Conservation (phyloP, 2,113 vertebrate genomes). For the Corythornis cristatus region DNA sequence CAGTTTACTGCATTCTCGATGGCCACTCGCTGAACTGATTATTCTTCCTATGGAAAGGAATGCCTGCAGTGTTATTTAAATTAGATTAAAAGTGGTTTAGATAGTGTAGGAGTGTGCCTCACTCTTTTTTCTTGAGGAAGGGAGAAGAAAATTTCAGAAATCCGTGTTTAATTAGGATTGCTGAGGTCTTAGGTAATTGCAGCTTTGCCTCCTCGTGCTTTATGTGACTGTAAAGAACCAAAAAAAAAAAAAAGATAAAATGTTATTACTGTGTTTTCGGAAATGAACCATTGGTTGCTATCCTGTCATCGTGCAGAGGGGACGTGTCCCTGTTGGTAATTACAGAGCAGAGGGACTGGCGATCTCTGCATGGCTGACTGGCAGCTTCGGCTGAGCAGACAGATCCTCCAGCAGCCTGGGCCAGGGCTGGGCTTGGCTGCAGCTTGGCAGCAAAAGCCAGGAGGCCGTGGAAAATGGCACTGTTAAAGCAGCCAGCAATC, state of each 20-base stretch:
- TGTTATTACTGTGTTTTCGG: neutral
- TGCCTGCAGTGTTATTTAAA: neutral
- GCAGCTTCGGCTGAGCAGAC: neutral
- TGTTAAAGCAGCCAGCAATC: conserved; percentile 29
- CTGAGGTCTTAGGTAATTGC: neutral
- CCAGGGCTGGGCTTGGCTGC: neutral
- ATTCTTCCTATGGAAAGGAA: neutral
- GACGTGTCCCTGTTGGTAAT: neutral
- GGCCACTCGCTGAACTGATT: neutral
- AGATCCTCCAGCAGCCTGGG: neutral
- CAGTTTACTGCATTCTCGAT: neutral
- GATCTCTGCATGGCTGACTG: neutral
- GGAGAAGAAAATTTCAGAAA: neutral
- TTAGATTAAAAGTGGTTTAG: neutral
- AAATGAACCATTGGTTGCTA: neutral
- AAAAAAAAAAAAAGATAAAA: too few relatives aligned
- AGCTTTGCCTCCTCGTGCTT: neutral
- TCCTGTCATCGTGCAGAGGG: rapidly evolving
- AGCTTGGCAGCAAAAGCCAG: neutral
- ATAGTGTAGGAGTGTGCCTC: neutral
- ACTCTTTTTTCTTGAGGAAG: neutral
- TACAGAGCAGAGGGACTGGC: neutral
- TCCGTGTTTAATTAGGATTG: neutral
- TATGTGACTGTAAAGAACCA: neutral
- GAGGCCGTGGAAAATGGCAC: conserved; percentile 11